Evolutionary conservation across 2,113 vertebrate genomes (phyloP).

Genomic region (Paralichthys olivaceus): DNA sequence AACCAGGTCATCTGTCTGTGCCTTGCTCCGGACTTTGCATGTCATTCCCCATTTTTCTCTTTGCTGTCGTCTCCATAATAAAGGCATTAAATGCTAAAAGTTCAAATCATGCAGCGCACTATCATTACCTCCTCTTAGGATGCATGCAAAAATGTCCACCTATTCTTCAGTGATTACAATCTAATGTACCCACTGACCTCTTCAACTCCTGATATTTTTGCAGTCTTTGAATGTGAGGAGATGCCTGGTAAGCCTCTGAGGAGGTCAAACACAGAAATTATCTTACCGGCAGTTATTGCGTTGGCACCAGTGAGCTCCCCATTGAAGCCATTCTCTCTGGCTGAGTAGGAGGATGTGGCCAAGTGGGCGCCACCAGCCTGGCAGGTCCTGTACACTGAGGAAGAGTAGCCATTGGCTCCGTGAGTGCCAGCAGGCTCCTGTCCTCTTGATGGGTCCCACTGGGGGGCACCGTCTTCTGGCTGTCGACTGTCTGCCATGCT

Average conservation of each 20-base stretch:
- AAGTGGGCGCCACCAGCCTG: conserved; percentile 81
- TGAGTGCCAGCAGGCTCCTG: conserved; percentile 87
- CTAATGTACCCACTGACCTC: not conserved
- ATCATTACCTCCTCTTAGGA: too few species aligned
- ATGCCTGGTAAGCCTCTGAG: not conserved
- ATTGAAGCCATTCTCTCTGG: conserved; percentile 96
- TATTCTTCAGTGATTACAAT: not conserved
- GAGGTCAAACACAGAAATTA: not conserved
- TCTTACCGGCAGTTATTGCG: conserved; percentile 94
- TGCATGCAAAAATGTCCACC: not conserved
- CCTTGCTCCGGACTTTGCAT: too few species aligned
- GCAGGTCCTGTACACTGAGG: conserved; percentile 87
- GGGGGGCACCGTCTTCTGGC: conserved; percentile 89
- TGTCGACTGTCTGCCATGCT: conserved; percentile 95
- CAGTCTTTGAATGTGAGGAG: not conserved
- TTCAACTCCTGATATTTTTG: not conserved
- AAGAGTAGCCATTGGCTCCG: conserved; percentile 93
- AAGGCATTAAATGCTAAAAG: not conserved
- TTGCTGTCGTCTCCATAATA: not conserved
- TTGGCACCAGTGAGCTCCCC: conserved; percentile 89
- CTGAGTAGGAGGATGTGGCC: conserved; percentile 81
- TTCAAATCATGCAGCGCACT: too few species aligned
- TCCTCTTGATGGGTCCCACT: conserved; percentile 91
- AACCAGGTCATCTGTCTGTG: too few species aligned
- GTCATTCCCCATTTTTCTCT: not conserved